Evolutionary conservation across 2,113 vertebrate genomes (phyloP).

Genomic region (Crotalus horridus): DNA sequence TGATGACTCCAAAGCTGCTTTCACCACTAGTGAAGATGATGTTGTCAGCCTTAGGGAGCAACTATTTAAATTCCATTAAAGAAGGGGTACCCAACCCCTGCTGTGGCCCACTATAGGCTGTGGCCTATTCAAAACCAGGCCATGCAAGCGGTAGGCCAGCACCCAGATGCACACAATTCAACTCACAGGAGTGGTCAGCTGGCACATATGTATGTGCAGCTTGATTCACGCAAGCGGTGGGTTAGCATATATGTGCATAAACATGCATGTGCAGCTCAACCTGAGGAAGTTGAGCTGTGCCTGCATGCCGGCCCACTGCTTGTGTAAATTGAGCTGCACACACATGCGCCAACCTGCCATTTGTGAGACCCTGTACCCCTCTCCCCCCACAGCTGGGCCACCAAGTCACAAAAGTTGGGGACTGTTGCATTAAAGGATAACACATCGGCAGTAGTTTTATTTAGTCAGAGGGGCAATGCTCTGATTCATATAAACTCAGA

Average conservation of each 20-base stretch:
- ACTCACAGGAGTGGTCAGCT: no score
- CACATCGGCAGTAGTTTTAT: neutral
- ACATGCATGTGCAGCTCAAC: neutral
- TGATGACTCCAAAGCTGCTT: neutral
- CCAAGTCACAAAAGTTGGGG: neutral
- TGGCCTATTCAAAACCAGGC: neutral
- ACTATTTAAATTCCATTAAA: neutral
- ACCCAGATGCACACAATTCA: no score
- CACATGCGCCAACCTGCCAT: neutral
- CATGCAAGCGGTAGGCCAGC: no score
- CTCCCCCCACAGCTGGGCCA: neutral
- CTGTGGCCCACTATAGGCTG: accelerated
- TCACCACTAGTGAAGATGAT: neutral
- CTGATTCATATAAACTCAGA: neutral
- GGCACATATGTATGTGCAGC: neutral
- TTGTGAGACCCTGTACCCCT: neutral
- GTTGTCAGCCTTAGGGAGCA: neutral
- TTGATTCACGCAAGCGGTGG: neutral
- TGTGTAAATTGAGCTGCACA: neutral
- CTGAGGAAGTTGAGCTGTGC: neutral
- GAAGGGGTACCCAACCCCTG: neutral
- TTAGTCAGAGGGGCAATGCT: neutral
- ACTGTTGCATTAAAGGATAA: neutral
- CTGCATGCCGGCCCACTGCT: no score
- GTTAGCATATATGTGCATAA: neutral